phyloP scores from a whole-genome alignment of 92 coral and sea anemone species.

The Porites rus region DNA sequence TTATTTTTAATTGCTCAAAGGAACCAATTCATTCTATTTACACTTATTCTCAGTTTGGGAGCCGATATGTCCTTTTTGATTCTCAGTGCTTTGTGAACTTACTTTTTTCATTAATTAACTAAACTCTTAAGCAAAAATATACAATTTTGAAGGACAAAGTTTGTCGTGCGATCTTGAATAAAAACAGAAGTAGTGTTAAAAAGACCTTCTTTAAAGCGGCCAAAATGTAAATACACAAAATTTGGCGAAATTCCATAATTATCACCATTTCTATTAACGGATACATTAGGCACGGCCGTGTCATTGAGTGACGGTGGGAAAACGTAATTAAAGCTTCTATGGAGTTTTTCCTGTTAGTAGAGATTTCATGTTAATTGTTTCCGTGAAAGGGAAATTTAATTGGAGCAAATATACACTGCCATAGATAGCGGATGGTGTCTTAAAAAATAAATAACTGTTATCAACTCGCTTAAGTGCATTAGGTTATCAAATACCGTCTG shows the following conservation, averaged over 20 bases:
- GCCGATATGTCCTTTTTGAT: neutral
- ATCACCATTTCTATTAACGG: neutral
- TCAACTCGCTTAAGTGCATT: too few relatives aligned
- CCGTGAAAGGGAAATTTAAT: slow-evolving; percentile 6
- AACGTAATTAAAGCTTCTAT: slow-evolving; percentile 6
- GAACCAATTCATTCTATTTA: neutral
- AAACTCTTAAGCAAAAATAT: too few relatives aligned
- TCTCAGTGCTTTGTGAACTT: neutral
- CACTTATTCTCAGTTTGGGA: neutral
- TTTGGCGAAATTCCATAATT: too few relatives aligned
- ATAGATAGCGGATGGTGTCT: neutral
- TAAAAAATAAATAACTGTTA: too few relatives aligned
- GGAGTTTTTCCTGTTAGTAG: slow-evolving; percentile 28
- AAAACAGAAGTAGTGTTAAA: neutral
- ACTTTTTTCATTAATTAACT: too few relatives aligned
- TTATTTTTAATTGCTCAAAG: neutral
- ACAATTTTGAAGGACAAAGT: neutral
- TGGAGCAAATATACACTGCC: neutral
- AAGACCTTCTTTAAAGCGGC: neutral
- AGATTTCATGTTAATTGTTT: neutral
- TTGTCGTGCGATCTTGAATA: neutral
- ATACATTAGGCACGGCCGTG: neutral
- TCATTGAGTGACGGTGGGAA: neutral
- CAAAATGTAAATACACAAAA: neutral
- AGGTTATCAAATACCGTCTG: too few relatives aligned